Evolutionary conservation across 2,888 invertebrate species (phyloP).

Genomic region (Timema cristinae): DNA sequence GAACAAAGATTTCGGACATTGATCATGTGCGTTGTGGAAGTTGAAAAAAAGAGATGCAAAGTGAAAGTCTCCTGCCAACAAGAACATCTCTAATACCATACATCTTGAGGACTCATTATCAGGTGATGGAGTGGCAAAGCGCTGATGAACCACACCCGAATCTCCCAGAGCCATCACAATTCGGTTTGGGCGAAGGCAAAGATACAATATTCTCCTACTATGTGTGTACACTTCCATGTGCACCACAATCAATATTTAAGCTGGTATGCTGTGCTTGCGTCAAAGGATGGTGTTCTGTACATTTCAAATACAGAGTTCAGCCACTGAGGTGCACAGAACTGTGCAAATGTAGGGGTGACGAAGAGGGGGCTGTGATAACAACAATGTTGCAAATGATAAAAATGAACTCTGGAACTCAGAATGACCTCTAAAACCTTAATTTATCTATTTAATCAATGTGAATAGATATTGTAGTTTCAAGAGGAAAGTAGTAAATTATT

Average conservation of each 20-base stretch:
- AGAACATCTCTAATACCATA: not conserved
- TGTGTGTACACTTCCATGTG: constrained; percentile 3
- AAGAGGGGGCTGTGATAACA: not conserved
- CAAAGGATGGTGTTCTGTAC: constrained; percentile 9
- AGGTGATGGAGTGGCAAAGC: not conserved
- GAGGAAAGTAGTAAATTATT: not conserved
- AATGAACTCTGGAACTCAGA: not conserved
- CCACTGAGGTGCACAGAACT: not conserved
- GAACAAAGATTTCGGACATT: not conserved
- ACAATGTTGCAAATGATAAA: not conserved
- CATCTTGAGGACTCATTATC: not conserved
- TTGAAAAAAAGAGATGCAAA: not conserved
- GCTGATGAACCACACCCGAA: not conserved
- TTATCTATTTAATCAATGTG: not conserved
- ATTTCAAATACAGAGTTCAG: not conserved
- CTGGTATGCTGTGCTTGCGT: not conserved
- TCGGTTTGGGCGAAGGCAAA: not conserved
- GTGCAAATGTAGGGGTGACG: not conserved
- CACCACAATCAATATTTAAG: not conserved
- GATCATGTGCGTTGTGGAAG: not conserved
- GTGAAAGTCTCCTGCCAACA: not conserved
- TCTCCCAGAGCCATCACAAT: constrained; percentile 1
- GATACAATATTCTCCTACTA: constrained; percentile 1
- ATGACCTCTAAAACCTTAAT: not conserved
- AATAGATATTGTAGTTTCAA: not conserved